Evolutionary conservation across 2,797 vertebrate species (phyloP).

Genomic region (Philypnodon macrostomus): DNA sequence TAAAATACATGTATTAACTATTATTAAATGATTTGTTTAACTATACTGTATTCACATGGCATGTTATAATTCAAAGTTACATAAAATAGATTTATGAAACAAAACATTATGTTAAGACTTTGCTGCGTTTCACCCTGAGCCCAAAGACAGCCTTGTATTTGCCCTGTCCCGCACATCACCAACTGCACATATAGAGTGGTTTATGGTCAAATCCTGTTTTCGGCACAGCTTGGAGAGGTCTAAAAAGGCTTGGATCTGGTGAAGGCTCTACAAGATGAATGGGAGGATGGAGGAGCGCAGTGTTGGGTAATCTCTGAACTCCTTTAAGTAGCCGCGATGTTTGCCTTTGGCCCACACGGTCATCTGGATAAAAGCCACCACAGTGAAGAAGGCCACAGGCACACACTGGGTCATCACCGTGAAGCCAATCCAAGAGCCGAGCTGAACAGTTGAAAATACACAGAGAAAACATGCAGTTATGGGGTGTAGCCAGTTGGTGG

Average conservation of each 20-base stretch:
- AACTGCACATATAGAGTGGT: slow-evolving; percentile 12
- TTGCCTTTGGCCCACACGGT: slow-evolving; percentile 93
- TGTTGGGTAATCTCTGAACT: slow-evolving; percentile 90
- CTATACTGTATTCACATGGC: slow-evolving; percentile 5
- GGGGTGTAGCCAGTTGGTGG: slow-evolving; percentile 59
- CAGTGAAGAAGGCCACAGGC: slow-evolving; percentile 88
- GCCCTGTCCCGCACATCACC: slow-evolving; percentile 25
- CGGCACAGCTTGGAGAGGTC: slow-evolving; percentile 20
- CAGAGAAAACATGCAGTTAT: slow-evolving; percentile 1
- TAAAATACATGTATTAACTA: too few species aligned
- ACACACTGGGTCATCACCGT: slow-evolving; percentile 93
- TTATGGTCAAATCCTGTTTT: slow-evolving; percentile 23
- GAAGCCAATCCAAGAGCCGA: slow-evolving; percentile 91
- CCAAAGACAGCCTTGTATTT: slow-evolving; percentile 27
- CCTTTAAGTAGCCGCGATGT: slow-evolving; percentile 89
- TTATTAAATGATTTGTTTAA: too few species aligned
- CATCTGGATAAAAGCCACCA: slow-evolving; percentile 93
- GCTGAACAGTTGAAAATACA: slow-evolving; percentile 67
- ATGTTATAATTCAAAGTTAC: slow-evolving; percentile 36
- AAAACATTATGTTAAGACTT: slow-evolving; percentile 69
- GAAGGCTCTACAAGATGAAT: slow-evolving; percentile 81
- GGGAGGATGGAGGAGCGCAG: slow-evolving; percentile 90
- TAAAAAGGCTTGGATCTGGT: slow-evolving; percentile 4
- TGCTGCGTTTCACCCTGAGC: slow-evolving; percentile 37
- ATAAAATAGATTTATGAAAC: slow-evolving; percentile 21